These are phyloP conservation scores for Neodiprion lecontei DNA, from an alignment of 1,140 invertebrate genomes.

Conservation along the genomic window DNA sequence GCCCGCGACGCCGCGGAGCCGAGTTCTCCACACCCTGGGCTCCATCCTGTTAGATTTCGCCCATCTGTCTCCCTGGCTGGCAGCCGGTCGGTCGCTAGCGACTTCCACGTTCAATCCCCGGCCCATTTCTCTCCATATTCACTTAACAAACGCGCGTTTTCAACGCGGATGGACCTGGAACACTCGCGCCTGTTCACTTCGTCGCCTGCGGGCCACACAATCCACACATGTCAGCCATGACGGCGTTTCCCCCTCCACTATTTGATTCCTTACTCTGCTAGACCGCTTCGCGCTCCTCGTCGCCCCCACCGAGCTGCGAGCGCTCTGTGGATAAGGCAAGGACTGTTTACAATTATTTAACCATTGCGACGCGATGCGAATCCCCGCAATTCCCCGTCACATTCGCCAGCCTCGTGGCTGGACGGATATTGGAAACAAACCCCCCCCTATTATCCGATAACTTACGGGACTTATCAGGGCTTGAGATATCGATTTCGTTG, in stretches of 20 bases:
- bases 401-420: too few species aligned
- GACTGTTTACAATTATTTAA: too few species aligned
- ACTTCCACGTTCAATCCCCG: slow-evolving; percentile 39
- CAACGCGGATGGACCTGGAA: neutral
- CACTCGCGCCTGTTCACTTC: neutral
- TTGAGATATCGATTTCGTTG: too few species aligned
- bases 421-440: too few species aligned
- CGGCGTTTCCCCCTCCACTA: slow-evolving; percentile 11
- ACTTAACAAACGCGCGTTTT: neutral
- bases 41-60: slow-evolving; percentile 49
- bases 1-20: slow-evolving; percentile 76
- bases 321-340: too few species aligned
- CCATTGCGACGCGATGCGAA: too few species aligned
- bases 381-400: too few species aligned
- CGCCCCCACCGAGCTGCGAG: too few species aligned
- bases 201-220: neutral
- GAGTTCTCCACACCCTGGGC: slow-evolving; percentile 50
- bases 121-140: slow-evolving; percentile 51
- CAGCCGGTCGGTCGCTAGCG: slow-evolving; percentile 43
- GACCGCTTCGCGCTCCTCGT: too few species aligned
- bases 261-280: neutral
- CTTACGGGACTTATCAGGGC: too few species aligned
- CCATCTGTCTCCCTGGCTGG: slow-evolving; percentile 37
- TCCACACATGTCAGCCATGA: slow-evolving; percentile 15
- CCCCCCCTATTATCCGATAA: too few species aligned